Conservation (phyloP, 2,888 invertebrate species). For the Agriopis marginaria region DNA sequence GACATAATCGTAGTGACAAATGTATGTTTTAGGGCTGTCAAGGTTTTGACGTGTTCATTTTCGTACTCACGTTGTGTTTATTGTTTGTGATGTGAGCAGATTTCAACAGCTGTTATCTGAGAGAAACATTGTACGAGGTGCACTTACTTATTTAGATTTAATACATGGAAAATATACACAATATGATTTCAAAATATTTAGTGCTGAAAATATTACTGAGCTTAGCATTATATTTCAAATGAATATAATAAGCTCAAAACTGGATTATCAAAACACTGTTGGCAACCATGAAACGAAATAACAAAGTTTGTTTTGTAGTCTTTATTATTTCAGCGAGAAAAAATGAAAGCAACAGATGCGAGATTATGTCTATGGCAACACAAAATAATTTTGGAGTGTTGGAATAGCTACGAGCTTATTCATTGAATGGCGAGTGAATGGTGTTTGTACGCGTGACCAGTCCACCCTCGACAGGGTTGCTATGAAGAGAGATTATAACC, state of each 20-base stretch:
- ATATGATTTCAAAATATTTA: neutral
- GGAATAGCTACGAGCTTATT: slow-evolving; percentile 61
- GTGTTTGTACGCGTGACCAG: slow-evolving; percentile 64
- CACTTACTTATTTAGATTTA: neutral
- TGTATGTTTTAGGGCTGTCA: slow-evolving; percentile 80
- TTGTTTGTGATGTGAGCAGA: slow-evolving; percentile 53
- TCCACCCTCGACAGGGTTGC: slow-evolving; percentile 53
- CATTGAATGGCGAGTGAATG: slow-evolving; percentile 60
- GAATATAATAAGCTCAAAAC: slow-evolving; percentile 3
- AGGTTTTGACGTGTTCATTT: slow-evolving; percentile 66
- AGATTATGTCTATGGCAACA: slow-evolving; percentile 48
- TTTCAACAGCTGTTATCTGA: slow-evolving; percentile 43
- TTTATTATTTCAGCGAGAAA: slow-evolving; percentile 35
- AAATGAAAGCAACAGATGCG: slow-evolving; percentile 60
- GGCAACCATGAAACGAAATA: slow-evolving; percentile 12
- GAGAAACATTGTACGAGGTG: neutral
- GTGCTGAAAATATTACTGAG: neutral
- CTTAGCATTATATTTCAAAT: slow-evolving; percentile 8
- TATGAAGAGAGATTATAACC: slow-evolving; percentile 64
- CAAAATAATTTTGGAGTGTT: slow-evolving; percentile 63
- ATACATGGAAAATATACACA: neutral
- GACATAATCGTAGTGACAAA: slow-evolving; percentile 87
- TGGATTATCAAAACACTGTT: slow-evolving; percentile 1
- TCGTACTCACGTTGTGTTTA: slow-evolving; percentile 54
- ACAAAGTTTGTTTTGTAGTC: slow-evolving; percentile 27